Base-by-base conservation (phyloP, 1,140 invertebrate genomes). In the Acyrthosiphon pisum region DNA sequence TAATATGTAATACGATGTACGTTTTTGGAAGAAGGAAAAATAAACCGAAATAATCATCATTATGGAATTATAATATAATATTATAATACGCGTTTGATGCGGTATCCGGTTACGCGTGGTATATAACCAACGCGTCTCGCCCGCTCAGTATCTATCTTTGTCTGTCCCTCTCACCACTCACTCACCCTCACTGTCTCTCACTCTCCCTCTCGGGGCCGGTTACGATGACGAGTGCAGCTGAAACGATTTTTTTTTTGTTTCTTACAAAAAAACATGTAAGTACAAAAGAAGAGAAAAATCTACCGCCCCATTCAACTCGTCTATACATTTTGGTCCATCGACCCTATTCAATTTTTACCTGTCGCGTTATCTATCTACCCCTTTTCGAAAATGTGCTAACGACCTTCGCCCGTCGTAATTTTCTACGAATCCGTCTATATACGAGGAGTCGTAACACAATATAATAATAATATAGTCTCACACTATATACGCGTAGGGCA, bases 301-400 rank as follows among this genome's bases (percentile, higher is more conserved):
- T 92, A 84, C 41, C 91, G 76, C 48, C 91, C 91, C 81, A 84
- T 53, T 84, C 91, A 30, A 56, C 23, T 48, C 14, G 20, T 23
- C 22, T 53, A 84, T 86, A 41, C 22, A 83, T 86, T 86, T 93
- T 83, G 91, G 91, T 93, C 91, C 91, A 93, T 93, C 91, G 91
- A 93, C 81, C 37, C 91, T 84, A 93, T 93, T 93, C 68, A 81
- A 88, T 88, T 44, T 60, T 90, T 90, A 90, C 89, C 89, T 90
- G 89, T 90, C 89, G 89, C 41, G 53, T 60, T 90, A 90, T 90
- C 53, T 90, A 60, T 90, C 35, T 90, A 90, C 89, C 89, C 89
- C 53, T 90, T 90, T 90, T 44, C 41, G 26, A 68, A 90, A 90
- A 90, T 60, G 88, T 90, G 50, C 88, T 60, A 60, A 60, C 88